phyloP scores from a whole-genome alignment of 2,113 vertebrate species.

The Ardeotis arabs region DNA sequence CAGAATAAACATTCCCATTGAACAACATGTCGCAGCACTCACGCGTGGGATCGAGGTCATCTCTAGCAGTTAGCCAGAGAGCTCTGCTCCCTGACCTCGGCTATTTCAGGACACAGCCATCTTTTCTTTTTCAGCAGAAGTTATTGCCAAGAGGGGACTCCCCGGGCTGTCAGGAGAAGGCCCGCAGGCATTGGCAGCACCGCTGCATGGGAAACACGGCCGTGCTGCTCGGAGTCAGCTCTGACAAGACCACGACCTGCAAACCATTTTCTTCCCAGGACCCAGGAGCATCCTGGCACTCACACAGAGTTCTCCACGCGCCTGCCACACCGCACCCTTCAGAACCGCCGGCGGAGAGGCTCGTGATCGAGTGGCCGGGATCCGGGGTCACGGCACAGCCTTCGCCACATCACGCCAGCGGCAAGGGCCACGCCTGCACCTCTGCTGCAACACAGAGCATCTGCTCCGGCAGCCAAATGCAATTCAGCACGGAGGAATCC shows the following conservation, averaged over 20 bases:
- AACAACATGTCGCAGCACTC: neutral
- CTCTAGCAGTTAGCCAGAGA: neutral
- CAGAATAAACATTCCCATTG: neutral
- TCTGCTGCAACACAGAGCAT: neutral
- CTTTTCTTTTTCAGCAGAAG: neutral
- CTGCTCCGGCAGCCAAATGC: neutral
- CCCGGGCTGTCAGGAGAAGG: neutral
- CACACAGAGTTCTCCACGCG: accelerated
- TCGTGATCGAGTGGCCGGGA: neutral
- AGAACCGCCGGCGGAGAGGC: accelerated
- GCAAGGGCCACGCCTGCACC: neutral
- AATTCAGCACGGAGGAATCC: neutral
- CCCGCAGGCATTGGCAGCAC: neutral
- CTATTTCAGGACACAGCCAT: neutral
- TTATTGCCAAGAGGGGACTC: neutral
- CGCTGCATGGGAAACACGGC: accelerated
- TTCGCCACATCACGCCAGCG: accelerated
- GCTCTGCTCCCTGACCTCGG: neutral
- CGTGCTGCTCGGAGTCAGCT: accelerated
- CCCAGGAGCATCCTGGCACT: neutral
- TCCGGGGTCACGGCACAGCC: neutral
- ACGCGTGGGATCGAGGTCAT: neutral
- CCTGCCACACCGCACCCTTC: neutral
- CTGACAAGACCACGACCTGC: neutral
- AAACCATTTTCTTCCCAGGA: neutral